Evolutionary conservation across 92 coral and sea anemone genomes (phyloP).

Genomic region (Phenganax marumi): DNA sequence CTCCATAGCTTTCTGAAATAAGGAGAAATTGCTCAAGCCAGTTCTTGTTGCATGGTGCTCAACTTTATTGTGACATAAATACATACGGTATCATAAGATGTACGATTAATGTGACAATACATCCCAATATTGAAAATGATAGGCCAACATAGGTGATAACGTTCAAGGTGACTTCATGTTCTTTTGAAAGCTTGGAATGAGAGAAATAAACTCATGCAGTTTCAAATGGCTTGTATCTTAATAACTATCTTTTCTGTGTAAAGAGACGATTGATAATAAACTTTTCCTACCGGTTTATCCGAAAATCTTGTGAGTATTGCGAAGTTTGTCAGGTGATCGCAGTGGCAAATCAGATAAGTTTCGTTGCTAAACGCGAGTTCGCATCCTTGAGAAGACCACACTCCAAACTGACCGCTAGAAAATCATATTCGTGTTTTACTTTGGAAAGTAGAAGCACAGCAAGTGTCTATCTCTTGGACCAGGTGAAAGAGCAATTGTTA

Average conservation of each 20-base stretch:
- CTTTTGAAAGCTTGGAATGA: conserved; percentile 6
- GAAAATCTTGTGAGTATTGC: conserved; percentile 66
- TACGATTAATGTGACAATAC: conserved; percentile 21
- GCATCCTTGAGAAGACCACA: conserved; percentile 75
- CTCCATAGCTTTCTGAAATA: conserved; percentile 28
- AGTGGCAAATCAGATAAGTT: conserved; percentile 67
- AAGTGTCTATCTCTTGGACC: too few relatives aligned
- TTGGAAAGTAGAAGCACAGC: too few relatives aligned
- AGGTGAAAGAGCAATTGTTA: too few relatives aligned
- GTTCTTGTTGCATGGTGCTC: background rate
- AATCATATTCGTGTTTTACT: too few relatives aligned
- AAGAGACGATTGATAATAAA: background rate
- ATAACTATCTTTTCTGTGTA: background rate
- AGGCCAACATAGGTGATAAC: conserved; percentile 31
- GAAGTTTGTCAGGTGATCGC: conserved; percentile 78
- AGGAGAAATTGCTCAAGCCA: background rate
- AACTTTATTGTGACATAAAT: background rate
- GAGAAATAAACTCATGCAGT: background rate
- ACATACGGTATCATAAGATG: conserved; percentile 37
- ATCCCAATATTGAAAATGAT: conserved; percentile 27
- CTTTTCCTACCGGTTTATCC: background rate
- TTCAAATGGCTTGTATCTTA: too few relatives aligned
- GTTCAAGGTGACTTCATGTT: conserved; percentile 27
- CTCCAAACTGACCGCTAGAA: conserved; percentile 33
- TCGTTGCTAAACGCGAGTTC: conserved; percentile 41